Percentiles rank a stretch among this genome's conserved stretches.
Evolutionary conservation across 2,888 invertebrate genomes (phyloP).

Genomic region (Thyatira batis): DNA sequence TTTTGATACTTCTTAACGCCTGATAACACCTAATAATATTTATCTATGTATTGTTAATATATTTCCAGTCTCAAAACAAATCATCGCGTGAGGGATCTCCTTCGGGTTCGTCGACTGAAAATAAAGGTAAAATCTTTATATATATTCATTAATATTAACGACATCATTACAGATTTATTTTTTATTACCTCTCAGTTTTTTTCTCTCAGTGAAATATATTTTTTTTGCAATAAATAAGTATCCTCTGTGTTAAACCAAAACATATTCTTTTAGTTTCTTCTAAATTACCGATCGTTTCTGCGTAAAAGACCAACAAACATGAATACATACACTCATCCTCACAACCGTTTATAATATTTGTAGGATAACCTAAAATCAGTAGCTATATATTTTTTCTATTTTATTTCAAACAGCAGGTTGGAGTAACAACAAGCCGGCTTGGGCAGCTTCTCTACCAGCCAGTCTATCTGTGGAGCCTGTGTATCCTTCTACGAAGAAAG

Average conservation of each 20-base stretch:
- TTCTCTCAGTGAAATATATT: too few relatives aligned
- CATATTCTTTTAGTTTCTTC: too few relatives aligned
- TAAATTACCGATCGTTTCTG: too few relatives aligned
- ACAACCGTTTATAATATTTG: too few relatives aligned
- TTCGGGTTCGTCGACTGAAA: constrained; percentile 70
- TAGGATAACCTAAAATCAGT: too few relatives aligned
- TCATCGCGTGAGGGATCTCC: constrained; percentile 74
- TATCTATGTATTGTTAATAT: constrained; percentile 5
- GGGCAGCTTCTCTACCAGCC: constrained; percentile 64
- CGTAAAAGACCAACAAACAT: too few relatives aligned
- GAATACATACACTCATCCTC: too few relatives aligned
- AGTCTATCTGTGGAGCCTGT: constrained; percentile 74
- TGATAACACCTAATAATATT: not conserved
- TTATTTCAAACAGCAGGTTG: constrained; percentile 40
- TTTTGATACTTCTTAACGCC: not conserved
- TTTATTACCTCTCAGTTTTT: too few relatives aligned
- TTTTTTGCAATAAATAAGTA: too few relatives aligned
- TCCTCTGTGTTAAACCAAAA: too few relatives aligned
- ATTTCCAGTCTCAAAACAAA: constrained; percentile 58
- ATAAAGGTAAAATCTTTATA: constrained; percentile 49
- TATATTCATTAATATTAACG: not conserved
- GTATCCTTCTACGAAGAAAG: constrained; percentile 60
- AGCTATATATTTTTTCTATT: not conserved
- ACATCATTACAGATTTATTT: too few relatives aligned
- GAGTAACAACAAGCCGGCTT: constrained; percentile 59